Evolutionary conservation across 1,140 invertebrate genomes (phyloP), one percentile per base, ranked within the genome.

Genomic region (Hycleus cichorii): DNA sequence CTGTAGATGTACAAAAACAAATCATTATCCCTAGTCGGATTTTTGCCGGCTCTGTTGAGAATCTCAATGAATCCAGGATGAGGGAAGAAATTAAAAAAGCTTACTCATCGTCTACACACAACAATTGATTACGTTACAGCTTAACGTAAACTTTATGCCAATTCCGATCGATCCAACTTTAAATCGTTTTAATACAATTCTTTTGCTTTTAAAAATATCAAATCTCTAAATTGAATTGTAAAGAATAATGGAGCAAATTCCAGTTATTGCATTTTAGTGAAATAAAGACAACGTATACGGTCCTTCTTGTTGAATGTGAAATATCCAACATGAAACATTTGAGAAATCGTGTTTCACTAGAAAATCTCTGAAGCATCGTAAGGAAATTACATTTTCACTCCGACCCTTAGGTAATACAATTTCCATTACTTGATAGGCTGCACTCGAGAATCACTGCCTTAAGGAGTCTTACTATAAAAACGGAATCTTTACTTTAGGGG

Each of bases 391-490:
- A 61, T 61, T 61, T 61, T 57, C 59, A 42, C 49, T 53, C 47
- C 59, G 59, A 61, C 59, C 59, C 59, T 58, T 61, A 61, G 49
- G 60, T 61, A 64, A 64, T 62, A 64, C 47, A 62, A 64, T 58
- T 64, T 60, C 59, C 59, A 54, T 64, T 64, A 64, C 59, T 58
- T 62, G 59, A 64, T 64, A 48, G 57, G 47, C 51, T 60, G 55
- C 62, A 64, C 58, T 57, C 47, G 25, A 26, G 51, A 39, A 49
- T 27, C 18, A 32, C 32, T 32, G 32, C 32, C 32, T 32, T 32
- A 32, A 32, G 32, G 32, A 32, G 0, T 32, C 32, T 11, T 38
- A 39, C 48, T 39, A 57, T 48, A 40, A 57, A 51, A 51, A 40
- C 49, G 42, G 39, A 38, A 51, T 12, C 40, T 46, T n/a, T 26